Evolutionary conservation across 1,140 invertebrate species (phyloP).

Genomic region (Trachelipus rathkii): DNA sequence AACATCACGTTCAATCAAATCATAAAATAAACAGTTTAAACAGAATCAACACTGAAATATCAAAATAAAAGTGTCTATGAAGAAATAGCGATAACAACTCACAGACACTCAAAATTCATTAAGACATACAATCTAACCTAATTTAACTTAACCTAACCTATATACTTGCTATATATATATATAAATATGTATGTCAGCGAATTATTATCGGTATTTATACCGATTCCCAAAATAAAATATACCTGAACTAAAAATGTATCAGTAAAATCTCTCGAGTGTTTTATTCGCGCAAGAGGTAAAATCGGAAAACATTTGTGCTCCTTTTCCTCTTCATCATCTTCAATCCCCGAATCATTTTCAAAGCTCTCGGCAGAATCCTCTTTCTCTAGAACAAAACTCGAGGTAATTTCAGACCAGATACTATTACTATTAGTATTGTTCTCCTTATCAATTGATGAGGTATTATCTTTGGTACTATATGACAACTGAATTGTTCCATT

Average conservation of each 20-base stretch:
- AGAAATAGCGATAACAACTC: too few relatives aligned
- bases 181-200: too few relatives aligned
- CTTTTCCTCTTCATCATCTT: background rate
- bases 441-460: background rate
- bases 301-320: constrained; percentile 29
- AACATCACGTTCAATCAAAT: too few relatives aligned
- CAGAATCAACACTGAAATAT: too few relatives aligned
- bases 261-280: constrained; percentile 55
- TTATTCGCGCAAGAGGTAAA: constrained; percentile 52
- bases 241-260: constrained; percentile 55
- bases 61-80: too few relatives aligned
- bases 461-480: background rate
- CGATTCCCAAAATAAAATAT: too few relatives aligned
- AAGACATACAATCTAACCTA: too few relatives aligned
- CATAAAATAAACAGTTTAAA: too few relatives aligned
- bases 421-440: background rate
- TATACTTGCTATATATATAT: too few relatives aligned
- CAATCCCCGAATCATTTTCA: background rate
- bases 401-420: background rate
- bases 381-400: background rate
- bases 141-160: too few relatives aligned
- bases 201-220: too few relatives aligned
- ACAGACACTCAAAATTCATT: too few relatives aligned
- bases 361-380: constrained; percentile 35
- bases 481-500: background rate